Percentiles rank a stretch among this genome's conserved stretches.
phyloP scores from a whole-genome alignment of 92 coral and sea anemone genomes.

The Chrysogorgia sp. region DNA sequence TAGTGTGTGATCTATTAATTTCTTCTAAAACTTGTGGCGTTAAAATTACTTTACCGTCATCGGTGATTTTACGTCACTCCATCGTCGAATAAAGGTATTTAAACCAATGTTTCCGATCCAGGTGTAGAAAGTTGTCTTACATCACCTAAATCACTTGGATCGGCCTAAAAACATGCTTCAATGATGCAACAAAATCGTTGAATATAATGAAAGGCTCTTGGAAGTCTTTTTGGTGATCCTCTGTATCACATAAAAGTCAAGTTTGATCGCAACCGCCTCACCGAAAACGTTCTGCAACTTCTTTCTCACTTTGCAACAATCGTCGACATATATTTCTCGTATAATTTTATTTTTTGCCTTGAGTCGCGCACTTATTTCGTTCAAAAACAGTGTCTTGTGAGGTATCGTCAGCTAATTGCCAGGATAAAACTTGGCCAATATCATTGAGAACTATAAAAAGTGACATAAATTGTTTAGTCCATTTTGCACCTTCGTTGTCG shows the following conservation, averaged over 20 bases:
- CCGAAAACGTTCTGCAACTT: slow-evolving; percentile 45
- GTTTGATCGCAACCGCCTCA: background rate
- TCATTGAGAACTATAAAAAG: slow-evolving; percentile 60
- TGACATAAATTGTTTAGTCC: slow-evolving; percentile 54
- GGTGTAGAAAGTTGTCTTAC: slow-evolving; percentile 47
- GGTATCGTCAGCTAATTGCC: slow-evolving; percentile 46
- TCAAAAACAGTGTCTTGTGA: slow-evolving; percentile 47
- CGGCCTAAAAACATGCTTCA: slow-evolving; percentile 53
- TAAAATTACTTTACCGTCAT: slow-evolving; percentile 18
- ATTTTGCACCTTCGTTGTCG: slow-evolving; percentile 38
- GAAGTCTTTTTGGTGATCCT: slow-evolving; percentile 15
- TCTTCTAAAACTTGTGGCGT: background rate
- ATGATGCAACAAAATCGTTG: slow-evolving; percentile 19
- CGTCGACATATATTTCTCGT: slow-evolving; percentile 54
- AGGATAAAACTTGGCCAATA: slow-evolving; percentile 55
- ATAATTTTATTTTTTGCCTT: slow-evolving; percentile 33
- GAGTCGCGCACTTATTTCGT: slow-evolving; percentile 32
- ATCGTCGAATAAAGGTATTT: slow-evolving; percentile 49
- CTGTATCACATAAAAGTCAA: background rate
- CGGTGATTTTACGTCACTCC: slow-evolving; percentile 40
- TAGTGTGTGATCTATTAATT: slow-evolving; percentile 41
- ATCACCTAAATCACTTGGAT: slow-evolving; percentile 55
- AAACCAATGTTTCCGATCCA: slow-evolving; percentile 24
- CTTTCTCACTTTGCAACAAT: slow-evolving; percentile 62
- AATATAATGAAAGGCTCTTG: slow-evolving; percentile 20